Percentiles rank a stretch among this genome's conserved stretches.
Conservation (phyloP, 2,888 invertebrate genomes). For the Serripes groenlandicus region DNA sequence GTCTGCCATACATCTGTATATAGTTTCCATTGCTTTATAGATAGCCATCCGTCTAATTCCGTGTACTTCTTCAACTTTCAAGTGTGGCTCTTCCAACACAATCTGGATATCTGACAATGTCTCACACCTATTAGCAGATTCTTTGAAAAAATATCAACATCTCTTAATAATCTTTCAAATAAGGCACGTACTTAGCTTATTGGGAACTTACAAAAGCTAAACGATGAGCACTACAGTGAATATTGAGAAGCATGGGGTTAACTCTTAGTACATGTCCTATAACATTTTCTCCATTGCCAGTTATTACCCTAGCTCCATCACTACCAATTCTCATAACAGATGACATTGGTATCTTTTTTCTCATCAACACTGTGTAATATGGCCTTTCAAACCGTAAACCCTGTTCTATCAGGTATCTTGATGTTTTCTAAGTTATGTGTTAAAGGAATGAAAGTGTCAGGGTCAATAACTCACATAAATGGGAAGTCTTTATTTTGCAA, state of each 20-base stretch:
- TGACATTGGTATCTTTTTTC: no score
- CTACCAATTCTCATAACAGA: no score
- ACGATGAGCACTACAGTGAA: slow-evolving; percentile 39
- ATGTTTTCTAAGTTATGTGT: neutral
- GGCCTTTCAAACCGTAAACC: neutral
- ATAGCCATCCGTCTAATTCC: slow-evolving; percentile 31
- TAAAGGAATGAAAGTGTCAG: no score
- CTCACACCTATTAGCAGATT: slow-evolving; percentile 4
- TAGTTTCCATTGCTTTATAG: slow-evolving; percentile 24
- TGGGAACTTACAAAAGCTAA: slow-evolving; percentile 31
- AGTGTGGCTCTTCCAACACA: slow-evolving; percentile 14
- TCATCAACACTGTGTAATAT: no score
- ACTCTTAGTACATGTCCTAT: slow-evolving; percentile 19
- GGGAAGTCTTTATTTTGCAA: no score
- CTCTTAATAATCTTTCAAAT: slow-evolving; percentile 2
- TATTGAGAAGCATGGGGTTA: slow-evolving; percentile 40
- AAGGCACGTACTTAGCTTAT: slow-evolving; percentile 12
- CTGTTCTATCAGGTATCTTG: neutral
- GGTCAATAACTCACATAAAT: no score
- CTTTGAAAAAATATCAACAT: neutral
- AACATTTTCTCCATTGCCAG: slow-evolving; percentile 4
- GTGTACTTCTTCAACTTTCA: slow-evolving; percentile 26
- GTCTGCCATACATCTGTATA: slow-evolving; percentile 22
- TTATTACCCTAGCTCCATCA: neutral
- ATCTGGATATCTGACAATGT: slow-evolving; percentile 34